These are phyloP conservation scores for Oenanthe melanoleuca DNA, from an alignment of 2,113 vertebrate genomes.

Conservation along the genomic window DNA sequence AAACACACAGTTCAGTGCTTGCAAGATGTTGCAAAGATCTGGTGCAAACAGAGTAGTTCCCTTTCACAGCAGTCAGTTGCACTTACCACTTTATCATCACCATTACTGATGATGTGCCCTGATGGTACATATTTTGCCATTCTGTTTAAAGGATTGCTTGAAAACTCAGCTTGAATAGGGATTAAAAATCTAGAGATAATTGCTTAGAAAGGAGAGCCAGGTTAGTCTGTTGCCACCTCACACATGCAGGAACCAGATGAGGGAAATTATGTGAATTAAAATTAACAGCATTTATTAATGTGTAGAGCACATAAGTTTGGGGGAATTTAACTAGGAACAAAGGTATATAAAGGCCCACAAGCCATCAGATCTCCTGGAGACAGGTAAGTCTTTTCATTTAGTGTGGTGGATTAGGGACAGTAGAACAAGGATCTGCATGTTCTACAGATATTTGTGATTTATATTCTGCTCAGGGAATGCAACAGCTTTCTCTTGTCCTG, in stretches of 20 bases:
- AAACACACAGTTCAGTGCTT: neutral
- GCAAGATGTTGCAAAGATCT: conserved; percentile 41
- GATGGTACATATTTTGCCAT: neutral
- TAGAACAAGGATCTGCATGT: neutral
- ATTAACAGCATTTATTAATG: neutral
- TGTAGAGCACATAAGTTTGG: neutral
- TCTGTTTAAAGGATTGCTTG: neutral
- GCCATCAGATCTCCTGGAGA: neutral
- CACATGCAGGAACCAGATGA: neutral
- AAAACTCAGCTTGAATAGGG: neutral
- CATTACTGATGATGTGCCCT: neutral
- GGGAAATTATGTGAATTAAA: neutral
- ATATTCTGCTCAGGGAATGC: neutral
- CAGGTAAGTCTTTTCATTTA: neutral
- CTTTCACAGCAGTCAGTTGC: neutral
- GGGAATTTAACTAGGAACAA: neutral
- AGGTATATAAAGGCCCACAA: neutral
- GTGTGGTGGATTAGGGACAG: neutral
- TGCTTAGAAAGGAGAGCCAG: neutral
- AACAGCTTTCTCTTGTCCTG: neutral
- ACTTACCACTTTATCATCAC: neutral
- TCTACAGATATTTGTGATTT: neutral
- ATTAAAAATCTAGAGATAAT: neutral
- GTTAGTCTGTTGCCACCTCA: neutral
- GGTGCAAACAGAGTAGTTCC: neutral